phyloP scores from a whole-genome alignment of 2,888 invertebrate genomes.

The Zaprionus lineosus region DNA sequence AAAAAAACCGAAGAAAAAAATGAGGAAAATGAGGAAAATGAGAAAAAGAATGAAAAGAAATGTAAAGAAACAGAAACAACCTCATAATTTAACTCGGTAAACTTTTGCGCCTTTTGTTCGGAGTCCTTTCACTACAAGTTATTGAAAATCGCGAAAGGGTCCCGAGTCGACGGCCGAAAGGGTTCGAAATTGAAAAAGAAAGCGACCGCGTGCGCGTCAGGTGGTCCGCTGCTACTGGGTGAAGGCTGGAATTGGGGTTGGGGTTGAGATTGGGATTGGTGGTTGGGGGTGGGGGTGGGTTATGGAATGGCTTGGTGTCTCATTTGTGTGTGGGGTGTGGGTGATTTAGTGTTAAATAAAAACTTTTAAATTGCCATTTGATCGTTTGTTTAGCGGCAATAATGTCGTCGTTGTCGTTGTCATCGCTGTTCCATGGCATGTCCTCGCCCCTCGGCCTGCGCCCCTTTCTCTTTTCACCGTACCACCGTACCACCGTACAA shows the following conservation, averaged over 20 bases:
- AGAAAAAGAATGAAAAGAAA: conserved; percentile 5
- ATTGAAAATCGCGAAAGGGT: conserved; percentile 74
- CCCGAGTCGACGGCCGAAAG: conserved; percentile 48
- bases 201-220: conserved; percentile 60
- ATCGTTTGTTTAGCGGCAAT: conserved; percentile 82
- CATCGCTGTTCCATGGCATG: too few relatives aligned
- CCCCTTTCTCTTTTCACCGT: too few relatives aligned
- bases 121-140: conserved; percentile 67
- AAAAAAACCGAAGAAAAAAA: conserved; percentile 15
- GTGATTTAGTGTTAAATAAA: conserved; percentile 79
- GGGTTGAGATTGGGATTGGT: not conserved
- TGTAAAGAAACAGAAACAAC: conserved; percentile 54
- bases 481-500: too few relatives aligned
- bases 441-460: too few relatives aligned
- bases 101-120: conserved; percentile 73
- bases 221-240: conserved; percentile 44
- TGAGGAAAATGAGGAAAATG: conserved; percentile 15
- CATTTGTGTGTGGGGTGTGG: conserved; percentile 61
- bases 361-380: conserved; percentile 82
- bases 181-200: conserved; percentile 75
- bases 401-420: conserved; percentile 68
- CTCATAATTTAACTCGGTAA: conserved; percentile 74
- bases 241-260: conserved; percentile 15
- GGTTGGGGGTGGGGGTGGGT: not conserved
- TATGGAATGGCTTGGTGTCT: conserved; percentile 39